Base-by-base conservation (phyloP, 2,888 invertebrate species). In the Protodeltote pygarga region DNA sequence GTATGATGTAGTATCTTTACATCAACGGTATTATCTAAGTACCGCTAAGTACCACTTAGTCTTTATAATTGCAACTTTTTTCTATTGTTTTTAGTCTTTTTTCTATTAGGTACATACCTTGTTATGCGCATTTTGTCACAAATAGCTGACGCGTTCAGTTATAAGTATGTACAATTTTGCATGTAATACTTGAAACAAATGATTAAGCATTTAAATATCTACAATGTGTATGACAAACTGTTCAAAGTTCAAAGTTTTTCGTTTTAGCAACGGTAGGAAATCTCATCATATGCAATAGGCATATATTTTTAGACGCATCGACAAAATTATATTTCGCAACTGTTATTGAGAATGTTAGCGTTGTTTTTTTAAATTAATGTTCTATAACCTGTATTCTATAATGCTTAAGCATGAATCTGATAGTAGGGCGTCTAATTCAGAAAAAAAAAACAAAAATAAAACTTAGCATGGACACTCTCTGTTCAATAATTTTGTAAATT, bases 181-280 rank as follows among this genome's bases (percentile, higher is more conserved):
- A 8, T 25, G n/a, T n/a, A n/a, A n/a, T n/a, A n/a, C n/a, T n/a
- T n/a, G n/a, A n/a, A n/a, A n/a, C n/a, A n/a, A n/a, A n/a, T n/a
- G n/a, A n/a, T n/a, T n/a, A n/a, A n/a, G n/a, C n/a, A 32, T 28
- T 32, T 21, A 37, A 46, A 48, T 41, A 42, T 34, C 37, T 8
- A 24, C 6, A 11, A 13, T 13, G 25, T 27, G 24, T n/a, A 55
- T 52, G 31, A 28, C 20, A 21, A 10, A 13, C 8, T 29, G 59
- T 14, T n/a, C 65, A 65, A 60, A 64, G 64, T 55, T 31, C 52
- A 24, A 13, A 25, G 17, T 9, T 28, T 29, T 48, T 17, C 15
- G 14, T 33, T 31, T 42, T 15, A 29, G 25, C 19, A 38, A 13
- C 27, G 20, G 10, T 21, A 24, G 37, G 51, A 31, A 34, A 23